Conservation (phyloP, 92 coral and sea anemone genomes). For the Parazoanthus swiftii region DNA sequence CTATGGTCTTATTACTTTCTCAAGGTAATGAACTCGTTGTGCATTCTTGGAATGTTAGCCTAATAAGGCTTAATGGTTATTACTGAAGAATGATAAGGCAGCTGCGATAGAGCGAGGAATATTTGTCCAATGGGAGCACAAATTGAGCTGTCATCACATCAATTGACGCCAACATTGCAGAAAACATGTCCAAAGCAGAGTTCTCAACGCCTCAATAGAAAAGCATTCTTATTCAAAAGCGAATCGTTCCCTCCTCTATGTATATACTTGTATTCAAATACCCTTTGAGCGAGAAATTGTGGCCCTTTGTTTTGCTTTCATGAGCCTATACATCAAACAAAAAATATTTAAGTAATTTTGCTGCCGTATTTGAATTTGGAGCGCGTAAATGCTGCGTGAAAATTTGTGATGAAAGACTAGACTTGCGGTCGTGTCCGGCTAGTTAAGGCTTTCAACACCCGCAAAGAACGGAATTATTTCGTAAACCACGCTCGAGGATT, state of each 20-base stretch:
- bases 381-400: conserved; percentile 67
- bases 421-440: conserved; percentile 49
- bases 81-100: conserved; percentile 85
- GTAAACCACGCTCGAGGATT: conserved; percentile 60
- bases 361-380: conserved; percentile 72
- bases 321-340: conserved; percentile 84
- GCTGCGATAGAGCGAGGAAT: conserved; percentile 91
- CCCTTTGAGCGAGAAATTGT: conserved; percentile 74
- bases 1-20: conserved; percentile 43
- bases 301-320: conserved; percentile 81
- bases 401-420: conserved; percentile 55
- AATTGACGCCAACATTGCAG: conserved; percentile 86
- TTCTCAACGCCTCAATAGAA: conserved; percentile 90
- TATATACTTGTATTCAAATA: conserved; percentile 81
- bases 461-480: conserved; percentile 42
- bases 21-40: conserved; percentile 68
- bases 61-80: conserved; percentile 92
- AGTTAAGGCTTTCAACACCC: conserved; percentile 43
- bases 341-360: conserved; percentile 82
- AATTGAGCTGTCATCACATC: conserved; percentile 92
- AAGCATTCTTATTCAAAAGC: conserved; percentile 76
- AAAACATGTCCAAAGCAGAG: conserved; percentile 76
- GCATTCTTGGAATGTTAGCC: conserved; percentile 77
- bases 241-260: conserved; percentile 79
- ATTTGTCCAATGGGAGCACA: conserved; percentile 75